phyloP scores from a whole-genome alignment of 2,113 vertebrate genomes.

The Antigone vipio region DNA sequence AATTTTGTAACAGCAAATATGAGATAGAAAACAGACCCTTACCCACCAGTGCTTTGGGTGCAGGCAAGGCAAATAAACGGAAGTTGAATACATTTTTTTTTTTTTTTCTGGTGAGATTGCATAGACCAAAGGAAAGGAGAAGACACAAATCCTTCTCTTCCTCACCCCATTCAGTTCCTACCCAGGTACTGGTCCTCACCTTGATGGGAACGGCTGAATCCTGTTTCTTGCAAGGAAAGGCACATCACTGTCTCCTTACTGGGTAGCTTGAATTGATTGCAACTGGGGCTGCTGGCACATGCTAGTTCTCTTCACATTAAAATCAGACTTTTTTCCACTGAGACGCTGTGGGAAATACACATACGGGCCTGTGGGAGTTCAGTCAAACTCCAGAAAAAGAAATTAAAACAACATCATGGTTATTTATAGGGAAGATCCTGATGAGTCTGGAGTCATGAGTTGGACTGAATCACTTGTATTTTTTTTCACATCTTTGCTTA shows the following conservation, averaged over 20 bases:
- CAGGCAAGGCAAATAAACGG: not conserved
- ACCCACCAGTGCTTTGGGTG: not conserved
- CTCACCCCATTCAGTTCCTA: not conserved
- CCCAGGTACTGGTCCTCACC: not conserved
- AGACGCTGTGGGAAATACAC: not conserved
- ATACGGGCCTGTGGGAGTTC: not conserved
- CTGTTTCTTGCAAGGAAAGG: not conserved
- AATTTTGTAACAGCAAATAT: not conserved
- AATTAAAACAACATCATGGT: not conserved
- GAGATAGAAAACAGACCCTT: not conserved
- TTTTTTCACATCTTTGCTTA: not conserved
- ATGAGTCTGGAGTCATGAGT: not conserved
- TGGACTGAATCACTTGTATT: not conserved
- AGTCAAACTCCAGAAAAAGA: slow-evolving; percentile 11
- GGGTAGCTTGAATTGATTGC: not conserved
- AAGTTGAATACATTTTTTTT: not conserved
- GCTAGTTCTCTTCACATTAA: not conserved
- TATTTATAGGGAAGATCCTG: not conserved
- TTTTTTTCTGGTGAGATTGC: not conserved
- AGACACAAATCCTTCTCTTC: not conserved
- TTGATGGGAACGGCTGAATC: not conserved
- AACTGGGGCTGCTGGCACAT: not conserved
- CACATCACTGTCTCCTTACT: not conserved
- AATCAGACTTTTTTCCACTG: not conserved
- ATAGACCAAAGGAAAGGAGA: not conserved